Evolutionary conservation across 1,140 invertebrate species (phyloP).

Genomic region (Aleiodes sp.): DNA sequence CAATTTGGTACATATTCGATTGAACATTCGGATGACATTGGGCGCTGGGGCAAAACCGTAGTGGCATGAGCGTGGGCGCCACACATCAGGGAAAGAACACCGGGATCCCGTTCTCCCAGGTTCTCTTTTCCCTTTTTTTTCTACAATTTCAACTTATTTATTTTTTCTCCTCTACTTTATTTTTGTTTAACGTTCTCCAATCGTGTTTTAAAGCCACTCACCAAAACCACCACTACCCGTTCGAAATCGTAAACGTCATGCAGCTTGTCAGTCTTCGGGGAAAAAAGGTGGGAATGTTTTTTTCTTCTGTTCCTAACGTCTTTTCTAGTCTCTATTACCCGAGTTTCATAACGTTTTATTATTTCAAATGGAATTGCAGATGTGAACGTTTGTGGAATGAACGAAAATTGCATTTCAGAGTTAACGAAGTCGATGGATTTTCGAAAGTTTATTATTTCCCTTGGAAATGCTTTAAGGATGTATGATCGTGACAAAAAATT

Average conservation of each 20-base stretch:
- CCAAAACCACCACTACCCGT: slow-evolving; percentile 15
- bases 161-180: background rate
- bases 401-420: too few species aligned
- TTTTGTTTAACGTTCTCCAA: background rate
- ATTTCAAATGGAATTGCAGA: background rate
- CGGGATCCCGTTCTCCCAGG: slow-evolving; percentile 2
- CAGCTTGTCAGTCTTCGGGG: slow-evolving; percentile 4
- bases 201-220: slow-evolving; percentile 20
- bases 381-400: background rate
- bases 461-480: background rate
- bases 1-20: slow-evolving; percentile 15
- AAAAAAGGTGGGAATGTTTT: background rate
- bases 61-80: slow-evolving; percentile 7
- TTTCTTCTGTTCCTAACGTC: background rate
- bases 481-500: too few species aligned
- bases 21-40: slow-evolving; percentile 19
- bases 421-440: too few species aligned
- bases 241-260: slow-evolving; percentile 18
- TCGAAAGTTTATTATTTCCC: too few species aligned
- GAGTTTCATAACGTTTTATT: background rate
- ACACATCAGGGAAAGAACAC: background rate
- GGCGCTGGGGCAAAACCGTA: background rate
- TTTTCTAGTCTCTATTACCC: background rate
- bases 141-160: background rate
- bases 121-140: background rate